These are phyloP conservation scores for Schizothorax lantsangensis DNA, from an alignment of 2,797 vertebrate genomes.

Conservation along the genomic window DNA sequence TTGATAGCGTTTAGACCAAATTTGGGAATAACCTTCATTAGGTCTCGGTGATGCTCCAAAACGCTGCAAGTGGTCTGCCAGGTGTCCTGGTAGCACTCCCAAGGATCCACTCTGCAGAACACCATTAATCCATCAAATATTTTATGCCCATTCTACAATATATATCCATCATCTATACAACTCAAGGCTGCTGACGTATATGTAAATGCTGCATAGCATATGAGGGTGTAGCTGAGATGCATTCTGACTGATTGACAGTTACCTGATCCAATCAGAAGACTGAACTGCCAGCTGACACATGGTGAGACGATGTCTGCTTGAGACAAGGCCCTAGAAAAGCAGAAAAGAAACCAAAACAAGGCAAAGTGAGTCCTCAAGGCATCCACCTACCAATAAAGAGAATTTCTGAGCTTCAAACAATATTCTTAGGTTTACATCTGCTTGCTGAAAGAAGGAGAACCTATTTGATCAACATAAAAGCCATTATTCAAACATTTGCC, in stretches of 20 bases:
- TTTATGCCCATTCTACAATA: constrained; percentile 11
- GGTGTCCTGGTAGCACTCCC: constrained; percentile 98
- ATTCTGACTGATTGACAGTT: constrained; percentile 59
- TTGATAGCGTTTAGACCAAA: neutral
- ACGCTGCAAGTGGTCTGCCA: constrained; percentile 98
- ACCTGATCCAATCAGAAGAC: constrained; percentile 99
- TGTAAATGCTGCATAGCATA: neutral
- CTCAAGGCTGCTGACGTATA: neutral
- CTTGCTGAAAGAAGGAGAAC: neutral
- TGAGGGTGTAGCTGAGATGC: neutral
- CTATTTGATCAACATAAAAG: constrained; percentile 1
- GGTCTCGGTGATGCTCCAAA: constrained; percentile 94
- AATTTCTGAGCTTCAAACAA: neutral
- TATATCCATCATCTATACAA: neutral
- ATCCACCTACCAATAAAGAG: neutral
- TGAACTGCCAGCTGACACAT: constrained; percentile 98
- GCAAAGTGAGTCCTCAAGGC: neutral
- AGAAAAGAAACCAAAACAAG: constrained; percentile 33
- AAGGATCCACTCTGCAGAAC: constrained; percentile 89
- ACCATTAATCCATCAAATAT: constrained; percentile 12
- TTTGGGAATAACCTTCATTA: constrained; percentile 88
- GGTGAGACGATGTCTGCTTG: constrained; percentile 93
- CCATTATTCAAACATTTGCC: neutral
- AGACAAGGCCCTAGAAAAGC: constrained; percentile 88
- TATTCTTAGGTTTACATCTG: neutral